Percentiles rank a stretch among this genome's conserved stretches.
Evolutionary conservation across 2,797 vertebrate genomes (phyloP).

Genomic region (Percopsis omiscomaycus): DNA sequence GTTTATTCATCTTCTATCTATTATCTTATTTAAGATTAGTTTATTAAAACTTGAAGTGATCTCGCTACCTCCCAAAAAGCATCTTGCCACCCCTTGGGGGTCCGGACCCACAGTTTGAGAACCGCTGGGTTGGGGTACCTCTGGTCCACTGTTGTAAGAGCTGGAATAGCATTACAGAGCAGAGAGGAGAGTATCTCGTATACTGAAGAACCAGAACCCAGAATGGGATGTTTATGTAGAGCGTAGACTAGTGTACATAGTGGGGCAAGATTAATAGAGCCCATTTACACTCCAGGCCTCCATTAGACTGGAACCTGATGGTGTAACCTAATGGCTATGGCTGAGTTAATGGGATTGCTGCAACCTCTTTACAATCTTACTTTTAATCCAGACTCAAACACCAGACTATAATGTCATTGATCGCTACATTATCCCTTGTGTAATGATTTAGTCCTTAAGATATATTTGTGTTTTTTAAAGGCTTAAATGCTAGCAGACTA

Average conservation of each 20-base stretch:
- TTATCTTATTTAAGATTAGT: no score
- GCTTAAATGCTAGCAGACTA: no score
- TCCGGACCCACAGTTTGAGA: no score
- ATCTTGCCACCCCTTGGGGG: no score
- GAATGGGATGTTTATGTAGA: not conserved
- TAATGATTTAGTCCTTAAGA: slow-evolving; percentile 4
- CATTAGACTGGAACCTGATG: slow-evolving; percentile 16
- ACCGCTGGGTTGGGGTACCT: not conserved
- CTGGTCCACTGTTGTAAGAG: slow-evolving; percentile 19
- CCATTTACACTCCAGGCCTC: slow-evolving; percentile 17
- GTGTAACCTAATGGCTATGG: slow-evolving; percentile 38
- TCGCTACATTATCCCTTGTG: slow-evolving; percentile 6
- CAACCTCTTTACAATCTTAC: slow-evolving; percentile 36
- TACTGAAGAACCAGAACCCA: slow-evolving; percentile 7
- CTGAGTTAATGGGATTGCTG: slow-evolving; percentile 58
- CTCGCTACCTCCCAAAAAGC: no score
- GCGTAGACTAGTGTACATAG: slow-evolving; percentile 17
- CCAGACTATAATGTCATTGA: slow-evolving; percentile 14
- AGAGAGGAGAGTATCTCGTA: slow-evolving; percentile 1
- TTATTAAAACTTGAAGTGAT: no score
- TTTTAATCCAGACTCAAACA: slow-evolving; percentile 59
- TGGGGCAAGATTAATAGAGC: slow-evolving; percentile 2
- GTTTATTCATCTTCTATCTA: no score
- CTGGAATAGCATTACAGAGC: not conserved
- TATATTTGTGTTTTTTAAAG: not conserved